These are phyloP conservation scores for Nomada ruficornis DNA, from an alignment of 2,888 invertebrate genomes.

Conservation along the genomic window DNA sequence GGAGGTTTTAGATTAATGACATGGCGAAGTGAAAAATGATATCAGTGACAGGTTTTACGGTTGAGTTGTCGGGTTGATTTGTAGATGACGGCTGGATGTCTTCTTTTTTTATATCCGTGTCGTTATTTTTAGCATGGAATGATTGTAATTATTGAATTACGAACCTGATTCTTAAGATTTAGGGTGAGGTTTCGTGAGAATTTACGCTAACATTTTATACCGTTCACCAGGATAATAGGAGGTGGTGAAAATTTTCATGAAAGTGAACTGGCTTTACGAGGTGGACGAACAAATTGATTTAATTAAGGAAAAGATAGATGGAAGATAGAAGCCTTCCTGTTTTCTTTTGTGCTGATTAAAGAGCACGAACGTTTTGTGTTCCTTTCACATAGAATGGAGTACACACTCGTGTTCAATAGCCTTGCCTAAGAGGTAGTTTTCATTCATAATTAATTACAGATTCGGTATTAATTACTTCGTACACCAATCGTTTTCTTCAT, in stretches of 20 bases:
- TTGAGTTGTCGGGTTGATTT: neutral
- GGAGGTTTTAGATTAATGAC: neutral
- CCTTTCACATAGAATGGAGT: neutral
- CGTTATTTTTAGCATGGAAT: neutral
- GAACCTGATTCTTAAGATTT: neutral
- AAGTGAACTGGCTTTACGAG: neutral
- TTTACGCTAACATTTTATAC: no score
- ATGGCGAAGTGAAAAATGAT: neutral
- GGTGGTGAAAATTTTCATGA: neutral
- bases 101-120: neutral
- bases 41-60: neutral
- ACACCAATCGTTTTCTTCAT: neutral
- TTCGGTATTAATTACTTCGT: neutral
- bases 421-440: neutral
- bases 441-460: neutral
- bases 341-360: constrained; percentile 1
- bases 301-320: neutral
- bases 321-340: neutral
- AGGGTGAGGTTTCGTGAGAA: no score
- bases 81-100: neutral
- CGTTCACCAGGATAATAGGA: neutral
- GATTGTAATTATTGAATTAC: neutral
- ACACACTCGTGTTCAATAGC: neutral
- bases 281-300: neutral
- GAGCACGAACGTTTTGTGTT: constrained; percentile 2